These are phyloP conservation scores for Asbolus verrucosus DNA, from an alignment of 1,140 invertebrate genomes.

Conservation along the genomic window DNA sequence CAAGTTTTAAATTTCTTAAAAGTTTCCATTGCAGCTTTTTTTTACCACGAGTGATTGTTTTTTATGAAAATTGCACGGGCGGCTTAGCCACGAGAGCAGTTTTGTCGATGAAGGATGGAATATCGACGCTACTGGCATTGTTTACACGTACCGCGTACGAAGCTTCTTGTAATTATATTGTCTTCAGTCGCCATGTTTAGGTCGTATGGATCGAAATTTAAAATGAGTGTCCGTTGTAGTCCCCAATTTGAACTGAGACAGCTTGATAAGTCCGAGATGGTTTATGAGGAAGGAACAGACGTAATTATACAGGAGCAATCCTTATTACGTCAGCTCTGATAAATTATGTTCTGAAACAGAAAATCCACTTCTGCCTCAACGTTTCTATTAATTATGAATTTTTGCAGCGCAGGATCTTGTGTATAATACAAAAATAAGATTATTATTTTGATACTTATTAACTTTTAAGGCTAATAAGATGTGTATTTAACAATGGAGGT, in stretches of 20 bases:
- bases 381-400: conserved; percentile 7
- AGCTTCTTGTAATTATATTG: conserved; percentile 26
- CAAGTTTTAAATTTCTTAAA: not conserved
- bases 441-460: too few species aligned
- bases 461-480: too few species aligned
- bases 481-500: too few species aligned
- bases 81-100: too few species aligned
- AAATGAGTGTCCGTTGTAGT: not conserved
- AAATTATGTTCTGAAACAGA: conserved; percentile 9
- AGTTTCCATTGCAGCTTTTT: conserved; percentile 1
- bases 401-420: too few species aligned
- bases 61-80: too few species aligned
- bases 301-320: conserved; percentile 13
- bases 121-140: conserved; percentile 10
- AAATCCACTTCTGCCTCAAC: conserved; percentile 7
- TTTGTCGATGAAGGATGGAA: too few species aligned
- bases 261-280: conserved; percentile 31
- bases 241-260: conserved; percentile 25
- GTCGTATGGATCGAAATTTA: conserved; percentile 16
- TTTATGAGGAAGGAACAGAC: conserved; percentile 12
- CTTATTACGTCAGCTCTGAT: conserved; percentile 7
- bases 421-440: too few species aligned
- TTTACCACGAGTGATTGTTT: too few species aligned
- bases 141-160: conserved; percentile 26
- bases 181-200: conserved; percentile 17